Evolutionary conservation across 2,797 vertebrate genomes (phyloP).

Genomic region (Poecile montanus): DNA sequence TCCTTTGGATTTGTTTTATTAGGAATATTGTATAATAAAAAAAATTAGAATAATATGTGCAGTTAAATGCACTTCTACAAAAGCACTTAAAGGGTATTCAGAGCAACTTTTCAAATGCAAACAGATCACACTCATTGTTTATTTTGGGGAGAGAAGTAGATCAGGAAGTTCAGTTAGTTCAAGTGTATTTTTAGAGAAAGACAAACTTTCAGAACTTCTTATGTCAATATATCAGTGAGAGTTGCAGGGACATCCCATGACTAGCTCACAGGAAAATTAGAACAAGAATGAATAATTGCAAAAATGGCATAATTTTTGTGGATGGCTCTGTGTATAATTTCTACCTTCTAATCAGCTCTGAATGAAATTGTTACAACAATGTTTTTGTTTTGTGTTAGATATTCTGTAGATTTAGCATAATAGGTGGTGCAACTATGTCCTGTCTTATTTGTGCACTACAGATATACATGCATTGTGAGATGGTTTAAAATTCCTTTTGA

Average conservation of each 20-base stretch:
- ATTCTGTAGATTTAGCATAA: background rate
- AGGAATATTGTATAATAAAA: background rate
- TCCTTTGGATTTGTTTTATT: background rate
- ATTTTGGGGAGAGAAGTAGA: constrained; percentile 44
- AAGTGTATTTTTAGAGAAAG: constrained; percentile 61
- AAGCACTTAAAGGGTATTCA: background rate
- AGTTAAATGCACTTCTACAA: background rate
- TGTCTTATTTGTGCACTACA: background rate
- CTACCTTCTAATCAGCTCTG: background rate
- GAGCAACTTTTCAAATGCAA: background rate
- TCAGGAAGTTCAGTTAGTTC: constrained; percentile 55
- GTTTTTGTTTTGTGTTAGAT: background rate
- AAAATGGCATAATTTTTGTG: background rate
- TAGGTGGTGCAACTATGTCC: background rate
- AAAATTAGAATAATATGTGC: background rate
- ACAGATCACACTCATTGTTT: background rate
- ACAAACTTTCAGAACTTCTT: background rate
- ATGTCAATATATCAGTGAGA: background rate
- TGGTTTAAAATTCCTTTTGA: background rate
- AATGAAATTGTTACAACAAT: background rate
- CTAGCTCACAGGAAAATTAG: background rate
- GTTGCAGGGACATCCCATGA: background rate
- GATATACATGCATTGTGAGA: background rate
- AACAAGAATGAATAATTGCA: background rate
- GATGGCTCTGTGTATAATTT: background rate